Evolutionary conservation across 2,113 vertebrate species (phyloP).

Genomic region (Speoplatyrhinus poulsoni): DNA sequence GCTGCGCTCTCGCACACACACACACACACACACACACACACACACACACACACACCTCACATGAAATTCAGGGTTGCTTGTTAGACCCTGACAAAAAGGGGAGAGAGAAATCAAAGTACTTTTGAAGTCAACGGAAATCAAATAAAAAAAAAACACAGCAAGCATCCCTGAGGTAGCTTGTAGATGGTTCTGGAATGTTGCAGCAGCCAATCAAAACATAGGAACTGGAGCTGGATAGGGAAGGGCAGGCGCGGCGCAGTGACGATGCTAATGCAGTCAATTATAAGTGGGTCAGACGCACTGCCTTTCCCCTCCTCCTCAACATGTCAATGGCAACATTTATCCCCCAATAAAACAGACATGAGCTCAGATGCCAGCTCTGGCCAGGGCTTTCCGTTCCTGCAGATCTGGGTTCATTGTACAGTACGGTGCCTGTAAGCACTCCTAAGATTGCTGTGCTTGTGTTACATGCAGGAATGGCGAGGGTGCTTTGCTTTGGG

Average conservation of each 20-base stretch:
- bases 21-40: conserved; percentile 7
- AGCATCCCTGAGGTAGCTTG: conserved; percentile 47
- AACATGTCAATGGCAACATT: conserved; percentile 65
- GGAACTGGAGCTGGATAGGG: conserved; percentile 27
- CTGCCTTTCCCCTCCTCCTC: conserved; percentile 21
- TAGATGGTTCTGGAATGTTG: conserved; percentile 65
- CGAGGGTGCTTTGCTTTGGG: conserved; percentile 21
- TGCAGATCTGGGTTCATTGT: conserved; percentile 66
- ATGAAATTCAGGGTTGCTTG: conserved; percentile 31
- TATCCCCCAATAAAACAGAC: conserved; percentile 70
- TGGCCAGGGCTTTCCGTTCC: conserved; percentile 62
- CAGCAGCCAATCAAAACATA: conserved; percentile 44
- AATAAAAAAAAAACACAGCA: conserved; percentile 1
- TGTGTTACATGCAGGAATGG: conserved; percentile 51
- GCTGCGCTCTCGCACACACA: no score
- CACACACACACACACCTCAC: conserved; percentile 18
- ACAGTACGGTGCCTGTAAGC: conserved; percentile 58
- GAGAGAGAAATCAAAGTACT: conserved; percentile 35
- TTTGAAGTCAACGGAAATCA: background rate
- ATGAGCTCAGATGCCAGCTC: conserved; percentile 56
- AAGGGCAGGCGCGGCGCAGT: conserved; percentile 36
- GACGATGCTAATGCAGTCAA: conserved; percentile 70
- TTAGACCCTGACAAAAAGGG: conserved; percentile 42
- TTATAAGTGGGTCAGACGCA: conserved; percentile 46
- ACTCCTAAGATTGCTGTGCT: conserved; percentile 58